Percentiles rank a stretch among this genome's conserved stretches.
phyloP scores from a whole-genome alignment of 2,113 vertebrate genomes.

The Garra rufa region DNA sequence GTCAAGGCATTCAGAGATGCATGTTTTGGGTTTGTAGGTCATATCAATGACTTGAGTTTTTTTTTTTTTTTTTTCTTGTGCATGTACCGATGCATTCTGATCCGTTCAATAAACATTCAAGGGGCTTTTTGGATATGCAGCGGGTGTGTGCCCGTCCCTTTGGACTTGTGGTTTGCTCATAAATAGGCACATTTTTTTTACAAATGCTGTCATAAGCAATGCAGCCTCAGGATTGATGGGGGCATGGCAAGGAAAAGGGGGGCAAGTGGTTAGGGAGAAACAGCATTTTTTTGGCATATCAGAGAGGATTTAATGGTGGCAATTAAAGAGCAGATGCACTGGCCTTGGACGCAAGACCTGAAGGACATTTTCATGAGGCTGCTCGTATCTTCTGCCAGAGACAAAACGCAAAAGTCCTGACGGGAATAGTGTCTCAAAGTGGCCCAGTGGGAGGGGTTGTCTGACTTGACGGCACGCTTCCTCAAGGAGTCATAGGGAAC shows the following conservation, averaged over 20 bases:
- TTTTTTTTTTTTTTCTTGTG: neutral
- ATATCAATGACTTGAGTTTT: neutral
- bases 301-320: slow-evolving; percentile 60
- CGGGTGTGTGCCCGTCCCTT: slow-evolving; percentile 13
- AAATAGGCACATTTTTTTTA: slow-evolving; percentile 53
- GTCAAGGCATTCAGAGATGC: slow-evolving; percentile 1
- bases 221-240: slow-evolving; percentile 52
- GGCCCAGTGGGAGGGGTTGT: slow-evolving; percentile 11
- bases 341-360: slow-evolving; percentile 57
- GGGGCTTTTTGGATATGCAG: slow-evolving; percentile 19
- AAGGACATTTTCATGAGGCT: slow-evolving; percentile 64
- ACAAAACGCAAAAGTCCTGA: slow-evolving; percentile 39
- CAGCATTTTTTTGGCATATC: slow-evolving; percentile 55
- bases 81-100: neutral
- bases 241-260: slow-evolving; percentile 37
- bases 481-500: slow-evolving; percentile 6
- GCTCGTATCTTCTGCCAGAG: slow-evolving; percentile 52
- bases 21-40: slow-evolving; percentile 30
- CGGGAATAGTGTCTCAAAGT: slow-evolving; percentile 18
- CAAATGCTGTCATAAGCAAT: slow-evolving; percentile 41
- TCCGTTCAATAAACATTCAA: slow-evolving; percentile 15
- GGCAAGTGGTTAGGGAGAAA: slow-evolving; percentile 4
- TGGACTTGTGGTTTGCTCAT: slow-evolving; percentile 41
- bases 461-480: neutral
- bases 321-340: slow-evolving; percentile 65